phyloP scores from a whole-genome alignment of 2,113 vertebrate genomes.

The Bathybates hornii region DNA sequence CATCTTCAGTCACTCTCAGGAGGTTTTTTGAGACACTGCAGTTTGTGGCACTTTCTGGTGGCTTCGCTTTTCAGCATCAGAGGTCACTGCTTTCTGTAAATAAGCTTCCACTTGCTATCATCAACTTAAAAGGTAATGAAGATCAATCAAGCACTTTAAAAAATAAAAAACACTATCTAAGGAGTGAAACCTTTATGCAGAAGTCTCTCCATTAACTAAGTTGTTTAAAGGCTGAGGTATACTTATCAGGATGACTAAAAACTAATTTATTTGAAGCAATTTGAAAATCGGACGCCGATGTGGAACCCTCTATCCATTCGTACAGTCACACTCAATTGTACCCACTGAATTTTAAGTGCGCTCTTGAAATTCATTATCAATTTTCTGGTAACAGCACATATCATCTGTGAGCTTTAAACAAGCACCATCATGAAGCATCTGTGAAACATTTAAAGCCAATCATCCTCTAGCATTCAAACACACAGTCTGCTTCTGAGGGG shows the following conservation, averaged over 20 bases:
- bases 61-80: not conserved
- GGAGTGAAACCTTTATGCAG: not conserved
- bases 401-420: not conserved
- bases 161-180: not conserved
- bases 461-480: not conserved
- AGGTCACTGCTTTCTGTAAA: not conserved
- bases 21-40: not conserved
- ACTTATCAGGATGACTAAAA: not conserved
- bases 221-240: not conserved
- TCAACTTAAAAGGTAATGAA: not conserved
- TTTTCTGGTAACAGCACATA: not conserved
- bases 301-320: not conserved
- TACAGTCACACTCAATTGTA: not conserved
- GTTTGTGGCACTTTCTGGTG: not conserved
- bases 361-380: slow-evolving; percentile 23
- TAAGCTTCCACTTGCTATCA: not conserved
- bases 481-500: not conserved
- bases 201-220: not conserved
- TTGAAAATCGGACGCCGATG: not conserved
- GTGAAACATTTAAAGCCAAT: not conserved
- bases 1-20: not conserved
- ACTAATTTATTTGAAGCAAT: not conserved
- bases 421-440: not conserved
- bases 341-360: slow-evolving; percentile 30
- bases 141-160: not conserved